These are phyloP conservation scores for Oceanites oceanicus DNA, from an alignment of 2,113 vertebrate genomes.

Conservation along the genomic window DNA sequence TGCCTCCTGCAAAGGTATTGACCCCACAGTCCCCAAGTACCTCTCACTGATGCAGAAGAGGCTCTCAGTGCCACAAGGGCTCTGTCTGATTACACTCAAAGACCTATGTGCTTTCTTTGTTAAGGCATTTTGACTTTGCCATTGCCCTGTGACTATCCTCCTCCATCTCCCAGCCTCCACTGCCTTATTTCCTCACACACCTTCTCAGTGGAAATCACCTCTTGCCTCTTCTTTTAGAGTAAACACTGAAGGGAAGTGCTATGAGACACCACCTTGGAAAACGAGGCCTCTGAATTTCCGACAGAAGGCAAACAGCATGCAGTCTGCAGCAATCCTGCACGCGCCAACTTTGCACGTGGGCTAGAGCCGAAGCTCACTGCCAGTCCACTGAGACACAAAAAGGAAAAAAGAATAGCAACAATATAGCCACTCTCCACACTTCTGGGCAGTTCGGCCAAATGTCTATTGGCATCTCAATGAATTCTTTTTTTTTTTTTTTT, in stretches of 20 bases:
- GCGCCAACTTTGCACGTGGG: fast-evolving
- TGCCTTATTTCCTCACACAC: not conserved
- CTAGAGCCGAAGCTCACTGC: not conserved
- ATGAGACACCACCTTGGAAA: not conserved
- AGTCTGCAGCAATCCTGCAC: not conserved
- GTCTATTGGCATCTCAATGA: not conserved
- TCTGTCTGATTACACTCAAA: not conserved
- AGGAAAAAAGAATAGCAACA: not conserved
- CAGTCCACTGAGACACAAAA: not conserved
- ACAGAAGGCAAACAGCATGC: not conserved
- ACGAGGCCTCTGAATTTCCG: not conserved
- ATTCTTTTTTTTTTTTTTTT: not conserved
- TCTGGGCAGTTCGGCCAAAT: not conserved
- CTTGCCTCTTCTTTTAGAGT: not conserved
- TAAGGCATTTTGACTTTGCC: not conserved
- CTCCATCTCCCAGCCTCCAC: not conserved
- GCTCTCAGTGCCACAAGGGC: not conserved
- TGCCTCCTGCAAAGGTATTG: not conserved
- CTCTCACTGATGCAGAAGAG: not conserved
- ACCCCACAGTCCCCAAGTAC: not conserved
- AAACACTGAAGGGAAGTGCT: not conserved
- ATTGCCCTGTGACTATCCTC: not conserved
- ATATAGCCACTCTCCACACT: not conserved
- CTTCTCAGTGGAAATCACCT: not conserved
- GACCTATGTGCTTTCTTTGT: not conserved